These are phyloP conservation scores for Podilymbus podiceps DNA, from an alignment of 2,113 vertebrate genomes.

Conservation along the genomic window DNA sequence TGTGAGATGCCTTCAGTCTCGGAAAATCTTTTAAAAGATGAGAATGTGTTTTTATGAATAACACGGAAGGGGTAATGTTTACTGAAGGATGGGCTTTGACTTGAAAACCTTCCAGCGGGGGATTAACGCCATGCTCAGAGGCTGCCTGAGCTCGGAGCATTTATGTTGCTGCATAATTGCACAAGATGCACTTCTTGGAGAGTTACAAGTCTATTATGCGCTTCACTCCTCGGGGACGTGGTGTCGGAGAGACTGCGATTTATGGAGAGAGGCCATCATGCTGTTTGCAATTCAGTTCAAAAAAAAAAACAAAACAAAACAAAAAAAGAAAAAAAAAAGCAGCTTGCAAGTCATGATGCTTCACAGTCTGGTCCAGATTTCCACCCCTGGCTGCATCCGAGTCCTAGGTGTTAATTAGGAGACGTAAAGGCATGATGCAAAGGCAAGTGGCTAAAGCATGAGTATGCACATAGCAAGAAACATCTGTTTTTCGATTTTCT, in stretches of 20 bases:
- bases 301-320: not conserved
- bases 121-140: accelerated
- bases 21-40: not conserved
- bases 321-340: too few relatives aligned
- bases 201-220: not conserved
- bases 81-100: not conserved
- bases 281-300: not conserved
- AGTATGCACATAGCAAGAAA: not conserved
- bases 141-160: not conserved
- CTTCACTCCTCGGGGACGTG: not conserved
- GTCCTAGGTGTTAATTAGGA: not conserved
- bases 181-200: not conserved
- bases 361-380: accelerated
- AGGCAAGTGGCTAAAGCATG: not conserved
- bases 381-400: not conserved
- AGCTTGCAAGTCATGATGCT: not conserved
- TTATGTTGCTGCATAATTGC: not conserved
- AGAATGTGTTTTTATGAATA: not conserved
- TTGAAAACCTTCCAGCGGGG: not conserved
- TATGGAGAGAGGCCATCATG: not conserved
- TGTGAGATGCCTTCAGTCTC: not conserved
- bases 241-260: not conserved
- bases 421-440: not conserved
- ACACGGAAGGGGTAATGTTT: not conserved
- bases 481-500: not conserved